Conservation (phyloP, 2,888 invertebrate genomes). For the Himalopsyche japonica region DNA sequence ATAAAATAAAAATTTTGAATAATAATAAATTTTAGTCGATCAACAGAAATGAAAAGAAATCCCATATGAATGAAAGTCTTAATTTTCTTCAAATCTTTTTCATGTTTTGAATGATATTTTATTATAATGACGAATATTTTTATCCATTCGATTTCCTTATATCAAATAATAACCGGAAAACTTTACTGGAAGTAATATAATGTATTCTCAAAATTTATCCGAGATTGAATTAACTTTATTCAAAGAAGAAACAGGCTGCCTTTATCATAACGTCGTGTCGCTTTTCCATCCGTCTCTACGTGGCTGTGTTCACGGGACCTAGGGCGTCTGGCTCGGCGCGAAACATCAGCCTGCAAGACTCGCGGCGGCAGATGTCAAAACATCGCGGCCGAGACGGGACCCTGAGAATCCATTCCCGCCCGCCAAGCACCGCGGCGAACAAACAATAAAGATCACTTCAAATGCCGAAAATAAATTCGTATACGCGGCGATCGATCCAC, state of each 20-base stretch:
- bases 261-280: not conserved
- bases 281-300: not conserved
- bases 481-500: slow-evolving; percentile 13
- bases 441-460: slow-evolving; percentile 7
- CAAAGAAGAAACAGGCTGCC: not conserved
- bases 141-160: not conserved
- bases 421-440: not conserved
- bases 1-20: no score
- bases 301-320: not conserved
- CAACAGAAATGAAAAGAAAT: no score
- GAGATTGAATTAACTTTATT: not conserved
- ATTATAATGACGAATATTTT: no score
- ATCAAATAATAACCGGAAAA: not conserved
- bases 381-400: not conserved
- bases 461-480: slow-evolving; percentile 22
- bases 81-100: no score
- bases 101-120: no score
- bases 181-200: not conserved
- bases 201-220: not conserved
- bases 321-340: not conserved
- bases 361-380: not conserved
- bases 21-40: no score
- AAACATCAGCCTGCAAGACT: not conserved
- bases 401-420: not conserved
- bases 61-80: no score